Evolutionary conservation across 1,140 invertebrate species (phyloP), one percentile per base, ranked within the genome.

Genomic region (Ctenoplectra terminalis): DNA sequence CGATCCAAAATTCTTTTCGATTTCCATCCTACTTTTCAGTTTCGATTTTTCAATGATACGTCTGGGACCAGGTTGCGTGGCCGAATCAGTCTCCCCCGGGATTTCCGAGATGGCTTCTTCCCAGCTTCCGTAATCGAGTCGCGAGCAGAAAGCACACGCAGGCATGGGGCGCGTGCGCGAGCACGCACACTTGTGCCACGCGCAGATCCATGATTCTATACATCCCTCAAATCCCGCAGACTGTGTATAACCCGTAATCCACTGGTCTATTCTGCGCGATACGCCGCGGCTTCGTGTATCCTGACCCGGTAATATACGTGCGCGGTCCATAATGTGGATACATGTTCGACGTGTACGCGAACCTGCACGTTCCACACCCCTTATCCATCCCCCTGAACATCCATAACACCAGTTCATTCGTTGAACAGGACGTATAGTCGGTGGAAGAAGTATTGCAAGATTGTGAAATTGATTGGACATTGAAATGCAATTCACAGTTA

Each of bases 241-340:
- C 87, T 87, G 69, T 89, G 83, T 88, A 87, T 87, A 89, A 87
- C 85, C 85, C 85, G 80, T 89, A 89, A 89, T 89, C 87, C 85
- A 64, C 64, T 78, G 82, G 85, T 89, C 88, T 87, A 87, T 82
- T 83, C 77, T 83, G 81, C 54, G 63, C 87, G 83, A 87, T 78
- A 83, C 73, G 84, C 78, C 82, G 80, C 78, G 85, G 82, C 86
- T 84, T 81, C 73, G 83, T 88, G 89, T 83, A 86, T 88, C 76
- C 71, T 77, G 54, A 83, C 77, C 84, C 87, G 76, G 84, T 87
- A 89, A 90, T 89, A 82, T 77, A 85, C 80, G 82, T 79, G 72
- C 70, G 61, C 76, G 69, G 70, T 69, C 84, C 82, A 84, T 87
- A 82, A 87, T 81, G 52, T 76, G 76, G 69, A 87, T 87, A 46